Percentiles rank a stretch among this genome's conserved stretches.
Evolutionary conservation across 2,113 vertebrate species (phyloP).

Genomic region (Noturus placidus): DNA sequence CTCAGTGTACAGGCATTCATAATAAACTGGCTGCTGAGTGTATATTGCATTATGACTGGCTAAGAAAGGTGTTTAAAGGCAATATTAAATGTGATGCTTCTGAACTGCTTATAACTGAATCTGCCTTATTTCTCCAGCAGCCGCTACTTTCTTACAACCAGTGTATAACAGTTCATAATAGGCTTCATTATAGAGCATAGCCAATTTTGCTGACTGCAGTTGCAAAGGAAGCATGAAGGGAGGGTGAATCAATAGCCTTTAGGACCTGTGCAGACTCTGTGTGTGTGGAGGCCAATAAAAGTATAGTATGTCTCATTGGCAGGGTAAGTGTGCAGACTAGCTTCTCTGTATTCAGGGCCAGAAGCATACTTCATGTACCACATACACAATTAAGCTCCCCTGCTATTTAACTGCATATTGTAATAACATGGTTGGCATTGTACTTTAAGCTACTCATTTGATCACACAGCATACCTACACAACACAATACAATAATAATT

Average conservation of each 20-base stretch:
- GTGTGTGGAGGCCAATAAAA: constrained; percentile 41
- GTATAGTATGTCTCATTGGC: constrained; percentile 47
- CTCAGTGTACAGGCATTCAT: not conserved
- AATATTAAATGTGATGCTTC: not conserved
- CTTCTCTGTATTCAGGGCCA: constrained; percentile 40
- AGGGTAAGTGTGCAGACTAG: constrained; percentile 26
- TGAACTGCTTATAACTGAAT: not conserved
- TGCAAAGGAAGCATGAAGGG: not conserved
- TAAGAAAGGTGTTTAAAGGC: not conserved
- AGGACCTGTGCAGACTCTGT: constrained; percentile 39
- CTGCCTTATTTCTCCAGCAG: no score
- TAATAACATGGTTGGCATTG: constrained; percentile 29
- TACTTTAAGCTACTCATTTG: constrained; percentile 28
- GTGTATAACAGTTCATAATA: not conserved
- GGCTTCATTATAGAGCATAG: not conserved
- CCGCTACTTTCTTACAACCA: no score
- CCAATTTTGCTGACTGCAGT: not conserved
- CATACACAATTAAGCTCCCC: constrained; percentile 19
- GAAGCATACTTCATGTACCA: constrained; percentile 19
- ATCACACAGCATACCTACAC: constrained; percentile 1
- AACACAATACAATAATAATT: not conserved
- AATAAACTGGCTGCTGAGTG: not conserved
- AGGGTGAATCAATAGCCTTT: constrained; percentile 16
- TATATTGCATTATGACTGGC: not conserved
- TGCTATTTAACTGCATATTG: constrained; percentile 32